Evolutionary conservation across 2,113 vertebrate species (phyloP).

Genomic region (Tenebrosternarchus preto): DNA sequence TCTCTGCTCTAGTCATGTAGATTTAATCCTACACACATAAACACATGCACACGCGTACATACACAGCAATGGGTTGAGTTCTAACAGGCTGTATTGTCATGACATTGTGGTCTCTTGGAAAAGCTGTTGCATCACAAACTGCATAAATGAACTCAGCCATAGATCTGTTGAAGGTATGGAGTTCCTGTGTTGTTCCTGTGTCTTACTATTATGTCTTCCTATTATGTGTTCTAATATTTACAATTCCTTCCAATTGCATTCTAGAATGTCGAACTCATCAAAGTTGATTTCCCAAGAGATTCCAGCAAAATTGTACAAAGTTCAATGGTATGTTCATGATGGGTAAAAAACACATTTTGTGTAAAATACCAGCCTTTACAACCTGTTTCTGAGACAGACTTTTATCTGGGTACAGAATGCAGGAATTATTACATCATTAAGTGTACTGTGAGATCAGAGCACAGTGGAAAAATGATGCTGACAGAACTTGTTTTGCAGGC

Average conservation of each 20-base stretch:
- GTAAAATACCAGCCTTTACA: too few relatives aligned
- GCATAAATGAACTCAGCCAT: not conserved
- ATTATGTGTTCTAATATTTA: too few relatives aligned
- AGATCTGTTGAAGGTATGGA: not conserved
- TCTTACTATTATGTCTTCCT: too few relatives aligned
- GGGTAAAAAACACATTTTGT: not conserved
- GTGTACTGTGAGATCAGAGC: not conserved
- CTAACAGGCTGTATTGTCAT: conserved; percentile 11
- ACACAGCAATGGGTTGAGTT: not conserved
- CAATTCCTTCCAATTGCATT: not conserved
- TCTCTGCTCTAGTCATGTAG: not conserved
- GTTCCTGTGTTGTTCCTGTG: too few relatives aligned
- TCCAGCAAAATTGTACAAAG: not conserved
- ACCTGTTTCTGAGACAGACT: too few relatives aligned
- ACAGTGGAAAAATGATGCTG: not conserved
- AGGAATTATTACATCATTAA: not conserved
- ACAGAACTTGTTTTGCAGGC: not conserved
- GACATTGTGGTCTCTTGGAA: conserved; percentile 29
- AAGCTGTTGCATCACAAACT: not conserved
- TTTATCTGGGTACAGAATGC: too few relatives aligned
- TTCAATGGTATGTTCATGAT: not conserved
- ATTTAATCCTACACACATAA: not conserved
- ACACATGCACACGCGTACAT: not conserved
- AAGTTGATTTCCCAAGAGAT: not conserved
- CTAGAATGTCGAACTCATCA: not conserved